Evolutionary conservation across 1,140 invertebrate species (phyloP).

Genomic region (Zaprionus tsacasi): DNA sequence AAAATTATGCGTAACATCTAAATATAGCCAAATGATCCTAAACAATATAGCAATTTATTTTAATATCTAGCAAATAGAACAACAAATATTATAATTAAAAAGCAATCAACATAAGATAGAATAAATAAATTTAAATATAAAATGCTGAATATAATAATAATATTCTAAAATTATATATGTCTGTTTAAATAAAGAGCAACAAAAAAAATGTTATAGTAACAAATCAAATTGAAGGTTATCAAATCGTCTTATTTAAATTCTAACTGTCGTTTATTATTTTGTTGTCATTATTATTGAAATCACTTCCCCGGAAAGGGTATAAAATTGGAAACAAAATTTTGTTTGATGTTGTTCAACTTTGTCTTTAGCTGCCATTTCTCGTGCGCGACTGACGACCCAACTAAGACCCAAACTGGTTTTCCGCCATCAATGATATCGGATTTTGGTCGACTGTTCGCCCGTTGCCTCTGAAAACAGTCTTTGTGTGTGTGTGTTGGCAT

Average conservation of each 20-base stretch:
- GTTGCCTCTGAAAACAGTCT: slow-evolving; percentile 17
- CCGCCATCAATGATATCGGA: slow-evolving; percentile 65
- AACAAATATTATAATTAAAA: not conserved
- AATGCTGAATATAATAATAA: no score
- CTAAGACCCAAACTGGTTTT: slow-evolving; percentile 64
- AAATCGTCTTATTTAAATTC: not conserved
- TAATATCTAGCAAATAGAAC: not conserved
- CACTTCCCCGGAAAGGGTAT: slow-evolving; percentile 13
- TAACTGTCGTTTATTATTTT: not conserved
- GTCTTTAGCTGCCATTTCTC: slow-evolving; percentile 56
- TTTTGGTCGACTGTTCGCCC: slow-evolving; percentile 49
- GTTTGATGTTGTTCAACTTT: slow-evolving; percentile 43
- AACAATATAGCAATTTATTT: no score
- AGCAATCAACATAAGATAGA: not conserved
- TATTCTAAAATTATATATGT: not conserved
- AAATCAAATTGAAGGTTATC: not conserved
- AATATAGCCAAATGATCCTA: not conserved
- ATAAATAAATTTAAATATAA: no score
- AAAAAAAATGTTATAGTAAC: no score
- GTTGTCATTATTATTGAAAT: not conserved
- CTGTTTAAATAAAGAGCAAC: not conserved
- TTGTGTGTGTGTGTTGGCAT: slow-evolving; percentile 14
- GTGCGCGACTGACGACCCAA: slow-evolving; percentile 54
- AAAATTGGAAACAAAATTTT: slow-evolving; percentile 36
- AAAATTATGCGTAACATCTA: not conserved